A percentile compares a stretch with the other conserved stretches of the same genome.
Evolutionary conservation across 2,888 invertebrate species (phyloP).

Genomic region (Pterostichus madidus): DNA sequence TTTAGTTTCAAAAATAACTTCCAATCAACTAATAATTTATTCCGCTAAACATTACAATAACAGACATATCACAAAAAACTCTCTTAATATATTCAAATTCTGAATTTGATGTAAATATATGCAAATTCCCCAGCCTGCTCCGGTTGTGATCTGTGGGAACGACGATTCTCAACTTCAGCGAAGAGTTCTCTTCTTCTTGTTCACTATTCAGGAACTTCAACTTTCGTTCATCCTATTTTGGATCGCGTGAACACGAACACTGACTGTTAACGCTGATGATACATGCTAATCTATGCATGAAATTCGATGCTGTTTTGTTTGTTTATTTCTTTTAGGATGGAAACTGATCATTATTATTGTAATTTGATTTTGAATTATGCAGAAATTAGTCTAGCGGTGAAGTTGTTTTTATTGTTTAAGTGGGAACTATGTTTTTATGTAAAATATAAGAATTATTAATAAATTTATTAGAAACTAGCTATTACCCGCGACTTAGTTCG

Average conservation of each 20-base stretch:
- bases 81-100: slow-evolving; percentile 5
- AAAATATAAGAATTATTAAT: too few species aligned
- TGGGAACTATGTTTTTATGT: too few species aligned
- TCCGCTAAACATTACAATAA: too few species aligned
- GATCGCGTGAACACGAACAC: slow-evolving; percentile 3
- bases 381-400: too few species aligned
- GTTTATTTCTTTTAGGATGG: too few species aligned
- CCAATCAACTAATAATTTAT: too few species aligned
- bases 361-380: too few species aligned
- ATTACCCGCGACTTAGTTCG: too few species aligned
- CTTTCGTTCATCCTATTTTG: background rate
- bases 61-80: background rate
- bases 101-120: slow-evolving; percentile 5
- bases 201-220: background rate
- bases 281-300: slow-evolving; percentile 27
- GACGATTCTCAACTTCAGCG: background rate
- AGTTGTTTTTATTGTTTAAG: too few species aligned
- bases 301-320: background rate
- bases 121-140: background rate
- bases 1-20: too few species aligned
- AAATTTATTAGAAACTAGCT: too few species aligned
- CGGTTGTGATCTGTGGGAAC: background rate
- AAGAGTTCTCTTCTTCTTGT: background rate
- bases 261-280: background rate
- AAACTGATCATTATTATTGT: too few species aligned